A percentile compares a stretch with the other conserved stretches of the same genome.
These are phyloP conservation scores for Hetaerina titia DNA, from an alignment of 2,888 invertebrate species.

Conservation along the genomic window DNA sequence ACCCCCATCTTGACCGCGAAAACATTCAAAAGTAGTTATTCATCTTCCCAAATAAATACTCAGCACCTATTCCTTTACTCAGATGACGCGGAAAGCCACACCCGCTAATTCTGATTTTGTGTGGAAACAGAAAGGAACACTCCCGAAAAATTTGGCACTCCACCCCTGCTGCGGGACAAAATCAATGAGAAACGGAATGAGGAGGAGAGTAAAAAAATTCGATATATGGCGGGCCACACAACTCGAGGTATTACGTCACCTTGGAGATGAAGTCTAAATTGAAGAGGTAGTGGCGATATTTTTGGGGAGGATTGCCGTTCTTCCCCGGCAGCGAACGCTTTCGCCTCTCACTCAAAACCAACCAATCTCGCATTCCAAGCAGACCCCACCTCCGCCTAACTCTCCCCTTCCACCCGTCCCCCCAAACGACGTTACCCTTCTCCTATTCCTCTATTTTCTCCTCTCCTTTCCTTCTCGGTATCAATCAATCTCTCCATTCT, in stretches of 20 bases:
- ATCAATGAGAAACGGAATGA: not conserved
- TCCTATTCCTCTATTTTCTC: not conserved
- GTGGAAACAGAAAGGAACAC: not conserved
- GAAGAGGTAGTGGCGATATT: not conserved
- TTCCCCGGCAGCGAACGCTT: not conserved
- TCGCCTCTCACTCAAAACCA: constrained; percentile 8
- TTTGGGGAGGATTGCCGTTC: not conserved
- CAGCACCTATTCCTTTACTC: not conserved
- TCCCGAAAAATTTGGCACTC: constrained; percentile 7
- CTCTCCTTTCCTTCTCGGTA: not conserved
- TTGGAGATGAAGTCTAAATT: constrained; percentile 19
- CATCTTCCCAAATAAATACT: not conserved
- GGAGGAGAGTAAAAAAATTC: not conserved
- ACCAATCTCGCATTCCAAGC: constrained; percentile 12
- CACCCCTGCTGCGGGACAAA: not conserved
- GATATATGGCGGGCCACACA: not conserved
- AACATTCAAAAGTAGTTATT: not conserved
- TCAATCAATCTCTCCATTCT: constrained; percentile 52
- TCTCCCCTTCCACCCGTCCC: not conserved
- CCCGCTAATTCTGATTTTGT: not conserved
- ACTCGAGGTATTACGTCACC: not conserved
- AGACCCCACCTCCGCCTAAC: not conserved
- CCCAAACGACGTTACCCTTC: not conserved
- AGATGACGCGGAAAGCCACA: not conserved
- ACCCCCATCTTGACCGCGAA: not conserved